Base-by-base conservation (phyloP, 2,888 invertebrate genomes). In the Chaetogeoica ovagalla region DNA sequence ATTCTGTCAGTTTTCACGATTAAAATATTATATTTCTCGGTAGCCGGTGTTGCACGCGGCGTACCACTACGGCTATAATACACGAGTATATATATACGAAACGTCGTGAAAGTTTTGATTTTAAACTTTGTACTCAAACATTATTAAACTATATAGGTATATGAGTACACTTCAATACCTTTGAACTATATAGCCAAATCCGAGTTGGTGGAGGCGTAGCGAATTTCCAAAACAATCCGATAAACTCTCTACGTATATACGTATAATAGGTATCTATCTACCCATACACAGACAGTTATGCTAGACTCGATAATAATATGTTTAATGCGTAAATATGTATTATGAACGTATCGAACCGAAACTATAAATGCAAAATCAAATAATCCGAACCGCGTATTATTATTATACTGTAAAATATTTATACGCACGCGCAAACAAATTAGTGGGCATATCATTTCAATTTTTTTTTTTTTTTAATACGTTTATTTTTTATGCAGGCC, bases 1-100 rank as follows among this genome's bases (percentile, higher is more conserved):
- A 72, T 72, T 72, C 60, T 72, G 72, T 62, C 72, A 72, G 72
- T 72, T 60, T 72, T 60, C 48, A 23, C 48, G 60, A 72, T 72
- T 72, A 72, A 72, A 72, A 72, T 52, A 68, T 60, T 52, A 68
- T 60, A 43, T 72, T 60, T 60, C 48, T 39, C 59, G 39, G 57
- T 55, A 57, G 37, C 57, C 55, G 9, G 11, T 4, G 4, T 30
- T 30, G 30, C 30, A 30, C 30, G 30, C 1, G 30, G 30, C 4
- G 30, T 30, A 30, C 4, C n/a, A n/a, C n/a, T n/a, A n/a, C n/a
- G n/a, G n/a, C n/a, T n/a, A n/a, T 71, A 39, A 8, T 37, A 21
- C 15, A 15, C 9, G 43, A 15, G 13, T 21, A 43, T 66, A 21
- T n/a, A 1, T 66, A 30, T 52, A 68, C 17, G 15, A 17, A 48